Evolutionary conservation across 2,797 vertebrate species (phyloP).

Genomic region (Rhinophrynus dorsalis): DNA sequence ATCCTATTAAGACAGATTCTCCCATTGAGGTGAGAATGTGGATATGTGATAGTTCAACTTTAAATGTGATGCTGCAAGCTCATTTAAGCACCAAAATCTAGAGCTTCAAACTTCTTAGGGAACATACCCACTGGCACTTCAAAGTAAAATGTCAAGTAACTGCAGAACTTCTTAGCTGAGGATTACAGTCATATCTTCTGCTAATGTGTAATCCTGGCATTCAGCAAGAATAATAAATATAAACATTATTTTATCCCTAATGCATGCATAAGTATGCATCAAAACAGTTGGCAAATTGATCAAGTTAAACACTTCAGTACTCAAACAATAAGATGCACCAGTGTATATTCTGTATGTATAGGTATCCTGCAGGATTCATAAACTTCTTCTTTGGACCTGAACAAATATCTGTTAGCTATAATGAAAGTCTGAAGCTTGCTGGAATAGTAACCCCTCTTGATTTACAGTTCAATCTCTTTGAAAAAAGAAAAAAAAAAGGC

Average conservation of each 20-base stretch:
- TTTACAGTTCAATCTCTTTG: slow-evolving; percentile 57
- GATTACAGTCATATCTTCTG: slow-evolving; percentile 23
- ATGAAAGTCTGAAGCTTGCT: slow-evolving; percentile 54
- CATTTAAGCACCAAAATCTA: too few species aligned
- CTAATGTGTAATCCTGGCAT: slow-evolving; percentile 5
- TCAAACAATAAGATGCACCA: not conserved
- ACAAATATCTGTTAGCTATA: slow-evolving; percentile 59
- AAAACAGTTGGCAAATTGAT: not conserved
- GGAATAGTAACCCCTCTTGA: slow-evolving; percentile 54
- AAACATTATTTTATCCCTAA: not conserved
- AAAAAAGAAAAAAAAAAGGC: slow-evolving; percentile 58
- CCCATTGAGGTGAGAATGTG: too few species aligned
- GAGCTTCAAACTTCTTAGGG: too few species aligned
- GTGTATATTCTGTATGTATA: not conserved
- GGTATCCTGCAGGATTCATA: slow-evolving; percentile 50
- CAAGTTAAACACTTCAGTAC: not conserved
- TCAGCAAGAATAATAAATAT: slow-evolving; percentile 14
- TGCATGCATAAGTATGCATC: not conserved
- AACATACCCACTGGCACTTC: too few species aligned
- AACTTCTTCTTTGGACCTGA: slow-evolving; percentile 57
- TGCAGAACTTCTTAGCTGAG: not conserved
- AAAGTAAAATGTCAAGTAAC: too few species aligned
- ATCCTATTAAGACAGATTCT: too few species aligned
- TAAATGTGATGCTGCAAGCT: too few species aligned
- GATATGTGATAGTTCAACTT: too few species aligned